phyloP scores from a whole-genome alignment of 2,888 invertebrate genomes.

The Pandemis heparana region DNA sequence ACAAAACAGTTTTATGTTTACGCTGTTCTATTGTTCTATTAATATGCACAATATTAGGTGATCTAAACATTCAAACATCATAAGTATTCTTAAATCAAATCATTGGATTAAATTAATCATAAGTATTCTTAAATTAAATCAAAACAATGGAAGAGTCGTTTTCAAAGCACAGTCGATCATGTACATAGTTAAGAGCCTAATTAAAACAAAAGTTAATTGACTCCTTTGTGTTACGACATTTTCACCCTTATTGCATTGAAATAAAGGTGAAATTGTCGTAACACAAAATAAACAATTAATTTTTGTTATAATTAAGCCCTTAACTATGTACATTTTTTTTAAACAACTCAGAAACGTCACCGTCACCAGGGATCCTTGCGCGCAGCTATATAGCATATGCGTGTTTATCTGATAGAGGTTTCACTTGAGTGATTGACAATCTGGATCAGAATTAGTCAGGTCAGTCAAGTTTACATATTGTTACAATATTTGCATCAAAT shows the following conservation, averaged over 20 bases:
- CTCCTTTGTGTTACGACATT: too few species aligned
- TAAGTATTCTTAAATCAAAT: too few species aligned
- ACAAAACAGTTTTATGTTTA: background rate
- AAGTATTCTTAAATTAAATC: background rate
- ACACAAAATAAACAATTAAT: too few species aligned
- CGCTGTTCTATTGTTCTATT: background rate
- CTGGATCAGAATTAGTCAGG: conserved; percentile 2
- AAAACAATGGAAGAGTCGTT: background rate
- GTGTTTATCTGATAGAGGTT: background rate
- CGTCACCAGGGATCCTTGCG: background rate
- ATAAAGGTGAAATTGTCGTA: too few species aligned
- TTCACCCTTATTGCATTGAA: too few species aligned
- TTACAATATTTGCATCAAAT: conserved; percentile 53
- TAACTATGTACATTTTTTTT: too few species aligned
- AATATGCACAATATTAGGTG: background rate
- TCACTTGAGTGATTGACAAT: background rate
- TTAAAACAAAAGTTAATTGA: too few species aligned
- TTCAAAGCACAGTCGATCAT: too few species aligned
- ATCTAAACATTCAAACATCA: background rate
- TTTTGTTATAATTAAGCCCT: too few species aligned
- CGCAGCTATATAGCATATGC: background rate
- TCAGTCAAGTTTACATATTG: conserved; percentile 21
- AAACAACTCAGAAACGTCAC: too few species aligned
- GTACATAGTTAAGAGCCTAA: too few species aligned
- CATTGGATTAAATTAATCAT: too few species aligned